These are phyloP conservation scores for Prinia subflava DNA, from an alignment of 2,113 vertebrate genomes.

Conservation along the genomic window DNA sequence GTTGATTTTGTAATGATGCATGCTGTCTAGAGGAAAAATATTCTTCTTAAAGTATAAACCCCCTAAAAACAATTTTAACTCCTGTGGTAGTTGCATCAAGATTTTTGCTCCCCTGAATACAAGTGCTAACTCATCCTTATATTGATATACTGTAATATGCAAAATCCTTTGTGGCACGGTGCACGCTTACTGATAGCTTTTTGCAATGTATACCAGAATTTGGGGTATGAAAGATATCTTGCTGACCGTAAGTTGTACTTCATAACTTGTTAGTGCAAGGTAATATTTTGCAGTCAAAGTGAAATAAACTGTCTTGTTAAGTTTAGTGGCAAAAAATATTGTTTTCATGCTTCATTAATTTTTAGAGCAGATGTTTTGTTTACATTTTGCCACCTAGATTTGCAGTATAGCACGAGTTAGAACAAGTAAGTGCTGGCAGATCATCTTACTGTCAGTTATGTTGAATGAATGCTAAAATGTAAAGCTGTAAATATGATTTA, in stretches of 20 bases:
- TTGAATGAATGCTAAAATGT: background rate
- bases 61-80: background rate
- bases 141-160: background rate
- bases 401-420: background rate
- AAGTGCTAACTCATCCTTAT: background rate
- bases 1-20: background rate
- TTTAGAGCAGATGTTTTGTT: background rate
- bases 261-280: background rate
- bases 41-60: background rate
- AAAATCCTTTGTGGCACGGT: background rate
- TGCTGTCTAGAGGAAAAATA: background rate
- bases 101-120: background rate
- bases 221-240: background rate
- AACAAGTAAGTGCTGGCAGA: background rate
- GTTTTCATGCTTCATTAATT: background rate
- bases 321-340: background rate
- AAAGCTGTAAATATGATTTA: background rate
- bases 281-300: background rate
- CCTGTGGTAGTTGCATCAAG: background rate
- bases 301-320: background rate
- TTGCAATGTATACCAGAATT: background rate
- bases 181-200: background rate
- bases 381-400: background rate
- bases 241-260: background rate
- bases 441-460: background rate